Percentiles rank a stretch among this genome's conserved stretches.
These are phyloP conservation scores for Gymnocephalus cernua DNA, from an alignment of 2,113 vertebrate genomes.

Conservation along the genomic window DNA sequence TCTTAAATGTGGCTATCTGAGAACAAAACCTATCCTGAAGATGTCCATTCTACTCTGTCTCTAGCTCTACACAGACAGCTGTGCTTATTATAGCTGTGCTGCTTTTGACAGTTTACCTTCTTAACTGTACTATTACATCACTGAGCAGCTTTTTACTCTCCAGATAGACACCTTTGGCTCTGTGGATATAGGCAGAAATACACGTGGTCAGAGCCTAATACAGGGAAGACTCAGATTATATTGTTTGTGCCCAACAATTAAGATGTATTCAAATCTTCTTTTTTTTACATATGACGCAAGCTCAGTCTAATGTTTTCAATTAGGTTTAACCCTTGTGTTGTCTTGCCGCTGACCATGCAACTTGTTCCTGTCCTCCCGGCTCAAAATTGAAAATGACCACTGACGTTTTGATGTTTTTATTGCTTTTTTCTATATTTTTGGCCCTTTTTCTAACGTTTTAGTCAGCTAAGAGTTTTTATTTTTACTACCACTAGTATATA, in stretches of 20 bases:
- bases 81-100: constrained; percentile 21
- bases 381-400: no score
- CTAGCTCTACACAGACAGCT: constrained; percentile 31
- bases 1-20: background rate
- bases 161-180: constrained; percentile 49
- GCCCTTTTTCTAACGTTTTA: no score
- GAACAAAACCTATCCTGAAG: background rate
- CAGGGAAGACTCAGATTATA: constrained; percentile 7
- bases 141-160: constrained; percentile 67
- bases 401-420: no score
- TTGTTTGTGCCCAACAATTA: no score
- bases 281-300: background rate
- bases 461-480: no score
- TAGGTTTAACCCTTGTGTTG: background rate
- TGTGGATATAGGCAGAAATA: constrained; percentile 65
- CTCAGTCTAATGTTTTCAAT: background rate
- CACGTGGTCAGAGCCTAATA: constrained; percentile 50
- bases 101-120: constrained; percentile 46
- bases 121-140: constrained; percentile 68
- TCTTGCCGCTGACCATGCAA: no score
- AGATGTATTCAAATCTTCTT: background rate
- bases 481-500: no score
- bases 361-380: no score
- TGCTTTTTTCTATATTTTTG: no score
- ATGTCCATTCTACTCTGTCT: constrained; percentile 45